Evolutionary conservation across 1,140 invertebrate genomes (phyloP).

Genomic region (Mylabris phalerata): DNA sequence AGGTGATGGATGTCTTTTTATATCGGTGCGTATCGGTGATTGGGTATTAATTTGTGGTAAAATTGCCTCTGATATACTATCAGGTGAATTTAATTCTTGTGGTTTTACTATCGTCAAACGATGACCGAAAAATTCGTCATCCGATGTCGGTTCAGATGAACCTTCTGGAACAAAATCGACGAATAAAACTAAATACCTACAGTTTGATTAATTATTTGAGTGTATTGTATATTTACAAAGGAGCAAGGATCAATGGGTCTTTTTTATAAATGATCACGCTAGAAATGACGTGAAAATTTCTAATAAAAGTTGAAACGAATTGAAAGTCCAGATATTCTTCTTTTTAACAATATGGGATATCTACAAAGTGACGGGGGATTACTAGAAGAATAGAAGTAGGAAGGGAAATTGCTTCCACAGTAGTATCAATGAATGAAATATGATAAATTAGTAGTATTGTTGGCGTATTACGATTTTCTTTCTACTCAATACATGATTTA

Average conservation of each 20-base stretch:
- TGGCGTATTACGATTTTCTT: not conserved
- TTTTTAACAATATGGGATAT: not conserved
- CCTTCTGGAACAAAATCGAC: constrained; percentile 36
- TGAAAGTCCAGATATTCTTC: no score
- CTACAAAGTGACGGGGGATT: constrained; percentile 10
- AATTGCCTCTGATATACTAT: constrained; percentile 46
- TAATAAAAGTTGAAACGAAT: no score
- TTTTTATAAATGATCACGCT: no score
- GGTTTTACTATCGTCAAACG: constrained; percentile 28
- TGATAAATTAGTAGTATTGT: constrained; percentile 12
- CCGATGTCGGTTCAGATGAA: constrained; percentile 41
- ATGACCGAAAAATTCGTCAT: constrained; percentile 38
- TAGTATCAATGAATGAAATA: constrained; percentile 12
- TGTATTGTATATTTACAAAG: no score
- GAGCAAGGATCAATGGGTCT: no score
- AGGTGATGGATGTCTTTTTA: constrained; percentile 64
- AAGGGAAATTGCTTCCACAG: constrained; percentile 9
- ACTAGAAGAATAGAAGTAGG: constrained; percentile 7
- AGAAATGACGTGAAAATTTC: no score
- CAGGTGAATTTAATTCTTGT: constrained; percentile 45
- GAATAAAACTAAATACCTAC: not conserved
- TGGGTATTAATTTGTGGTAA: constrained; percentile 36
- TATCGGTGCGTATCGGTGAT: constrained; percentile 39
- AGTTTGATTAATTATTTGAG: no score
- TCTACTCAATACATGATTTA: no score